A percentile compares a stretch with the other conserved stretches of the same genome.
These are phyloP conservation scores for Molossus alvarezi DNA, from an alignment of 2,797 vertebrate species.

Conservation along the genomic window DNA sequence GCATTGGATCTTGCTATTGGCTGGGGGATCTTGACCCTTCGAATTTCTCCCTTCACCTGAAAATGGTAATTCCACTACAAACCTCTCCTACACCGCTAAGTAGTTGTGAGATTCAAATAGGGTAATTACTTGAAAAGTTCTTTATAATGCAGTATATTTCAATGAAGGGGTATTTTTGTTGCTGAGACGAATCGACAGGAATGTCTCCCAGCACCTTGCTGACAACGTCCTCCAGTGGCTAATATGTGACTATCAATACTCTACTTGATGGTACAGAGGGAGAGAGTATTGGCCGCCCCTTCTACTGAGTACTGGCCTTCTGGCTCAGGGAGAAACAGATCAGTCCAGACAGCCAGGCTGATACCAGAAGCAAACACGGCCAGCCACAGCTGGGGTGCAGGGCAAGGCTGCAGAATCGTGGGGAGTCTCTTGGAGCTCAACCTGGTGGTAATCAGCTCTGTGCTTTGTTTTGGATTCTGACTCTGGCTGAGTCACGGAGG, in stretches of 20 bases:
- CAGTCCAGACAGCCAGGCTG: not conserved
- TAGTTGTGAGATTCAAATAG: not conserved
- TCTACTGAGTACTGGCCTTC: not conserved
- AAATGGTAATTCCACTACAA: not conserved
- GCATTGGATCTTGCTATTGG: not conserved
- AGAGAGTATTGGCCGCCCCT: accelerated
- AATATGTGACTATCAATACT: not conserved
- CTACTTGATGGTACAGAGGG: not conserved
- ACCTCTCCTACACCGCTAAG: not conserved
- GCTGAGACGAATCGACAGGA: not conserved
- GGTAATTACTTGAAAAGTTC: not conserved
- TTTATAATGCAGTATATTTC: not conserved
- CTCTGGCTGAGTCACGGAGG: conserved; percentile 25
- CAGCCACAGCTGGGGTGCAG: not conserved
- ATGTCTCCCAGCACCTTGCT: not conserved
- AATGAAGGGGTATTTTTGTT: not conserved
- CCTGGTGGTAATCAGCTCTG: not conserved
- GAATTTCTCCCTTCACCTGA: not conserved
- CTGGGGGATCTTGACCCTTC: not conserved
- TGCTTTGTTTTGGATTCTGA: conserved; percentile 32
- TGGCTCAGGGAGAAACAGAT: conserved; percentile 11
- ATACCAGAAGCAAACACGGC: conserved; percentile 5
- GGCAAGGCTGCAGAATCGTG: not conserved
- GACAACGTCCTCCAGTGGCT: not conserved
- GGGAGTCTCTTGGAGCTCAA: not conserved